Base-by-base conservation (phyloP, 2,888 invertebrate species). In the Magallana nippona region DNA sequence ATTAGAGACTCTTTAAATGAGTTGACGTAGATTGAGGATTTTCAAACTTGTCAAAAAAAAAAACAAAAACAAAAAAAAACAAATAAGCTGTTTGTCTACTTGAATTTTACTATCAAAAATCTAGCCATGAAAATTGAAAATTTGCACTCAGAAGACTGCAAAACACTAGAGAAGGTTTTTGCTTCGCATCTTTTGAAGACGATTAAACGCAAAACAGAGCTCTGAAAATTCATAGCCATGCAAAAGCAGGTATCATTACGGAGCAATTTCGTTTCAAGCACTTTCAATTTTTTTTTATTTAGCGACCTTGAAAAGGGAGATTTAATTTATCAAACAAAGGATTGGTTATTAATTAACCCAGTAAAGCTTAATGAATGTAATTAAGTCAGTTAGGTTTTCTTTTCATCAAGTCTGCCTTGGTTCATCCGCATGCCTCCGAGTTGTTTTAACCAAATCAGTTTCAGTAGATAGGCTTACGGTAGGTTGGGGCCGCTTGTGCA, bases 71-170 rank as follows among this genome's bases (percentile, higher is more conserved):
- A 22, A 27, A 0, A 2, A 15, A 32, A 8, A 71, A 71, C 32
- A 71, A 71, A 71, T 27, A 71, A 32, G 22, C 27, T 63, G 63
- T 71, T 32, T 71, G 71, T 27, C 32, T 5, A 32, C 32, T 32
- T 32, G 32, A 71, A 27, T 27, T 44, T 71, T 71, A 27, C 71
- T 71, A 27, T 32, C 71, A 71, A 71, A 71, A 1, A 32, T 71
- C 27, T 71, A 71, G 13, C 71, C 13, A 71, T 13, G 71, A 71
- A 71, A 71, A 71, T 13, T 71, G 71, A 71, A 71, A 13, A 22
- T 32, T 27, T 71, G 71, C 71, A 71, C 71, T 15, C 13, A 63
- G 22, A 22, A 71, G 32, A 71, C 27, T 71, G 71, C 71, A 27
- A 71, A 71, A 71, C 32, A 27, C 27, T 17, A 10, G 32, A 32